Percentiles rank a stretch among this genome's conserved stretches.
Conservation (phyloP, 1,140 invertebrate species). For the Phymorhynchus buccinoides region DNA sequence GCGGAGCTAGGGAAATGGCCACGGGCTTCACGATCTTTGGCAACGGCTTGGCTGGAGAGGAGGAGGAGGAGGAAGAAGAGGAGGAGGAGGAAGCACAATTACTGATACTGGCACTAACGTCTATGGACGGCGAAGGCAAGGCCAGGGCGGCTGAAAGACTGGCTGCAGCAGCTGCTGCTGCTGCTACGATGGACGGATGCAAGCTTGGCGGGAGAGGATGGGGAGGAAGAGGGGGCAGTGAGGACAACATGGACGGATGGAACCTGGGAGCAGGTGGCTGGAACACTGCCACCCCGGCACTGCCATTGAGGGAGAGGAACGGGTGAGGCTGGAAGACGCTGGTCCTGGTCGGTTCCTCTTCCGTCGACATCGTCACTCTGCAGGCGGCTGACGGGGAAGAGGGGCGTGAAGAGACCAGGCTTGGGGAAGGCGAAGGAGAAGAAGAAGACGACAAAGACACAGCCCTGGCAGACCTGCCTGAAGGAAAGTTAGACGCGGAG, state of each 20-base stretch:
- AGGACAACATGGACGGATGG: constrained; percentile 13
- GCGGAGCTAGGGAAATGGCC: constrained; percentile 46
- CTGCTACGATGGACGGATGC: neutral
- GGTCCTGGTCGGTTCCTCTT: neutral
- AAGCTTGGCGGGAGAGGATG: neutral
- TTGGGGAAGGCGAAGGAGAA: neutral
- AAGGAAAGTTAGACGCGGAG: neutral
- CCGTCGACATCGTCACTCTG: neutral
- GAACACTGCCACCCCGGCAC: neutral
- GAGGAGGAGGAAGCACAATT: neutral
- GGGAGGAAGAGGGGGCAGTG: neutral
- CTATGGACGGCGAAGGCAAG: neutral
- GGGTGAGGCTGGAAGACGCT: neutral
- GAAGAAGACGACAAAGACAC: neutral
- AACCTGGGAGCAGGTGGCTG: neutral
- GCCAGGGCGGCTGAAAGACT: neutral
- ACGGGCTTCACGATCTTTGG: constrained; percentile 34
- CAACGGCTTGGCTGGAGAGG: constrained; percentile 9
- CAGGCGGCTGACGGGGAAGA: neutral
- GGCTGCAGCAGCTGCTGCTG: neutral
- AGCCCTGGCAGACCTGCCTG: neutral
- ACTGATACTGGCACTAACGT: neutral
- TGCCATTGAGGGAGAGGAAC: neutral
- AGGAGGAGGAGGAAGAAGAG: constrained; percentile 30
- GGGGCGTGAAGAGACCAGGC: neutral